A percentile compares a stretch with the other conserved stretches of the same genome.
Evolutionary conservation across 1,140 invertebrate species (phyloP).

Genomic region (Hyles vespertilio): DNA sequence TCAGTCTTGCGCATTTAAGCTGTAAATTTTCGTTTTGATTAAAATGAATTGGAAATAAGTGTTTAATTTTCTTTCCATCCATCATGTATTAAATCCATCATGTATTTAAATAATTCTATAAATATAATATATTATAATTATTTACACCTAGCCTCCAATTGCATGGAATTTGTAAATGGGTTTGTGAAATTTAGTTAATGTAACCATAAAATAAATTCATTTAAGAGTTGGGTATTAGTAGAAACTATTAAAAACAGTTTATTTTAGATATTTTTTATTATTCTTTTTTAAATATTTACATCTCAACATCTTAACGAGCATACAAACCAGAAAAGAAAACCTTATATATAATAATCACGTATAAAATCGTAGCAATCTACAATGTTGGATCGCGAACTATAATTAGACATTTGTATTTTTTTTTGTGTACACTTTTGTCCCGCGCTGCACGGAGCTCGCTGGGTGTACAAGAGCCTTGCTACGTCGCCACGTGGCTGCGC

Average conservation of each 20-base stretch:
- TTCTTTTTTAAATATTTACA: constrained; percentile 60
- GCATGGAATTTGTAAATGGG: no score
- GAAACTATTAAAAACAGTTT: neutral
- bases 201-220: constrained; percentile 1
- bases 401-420: constrained; percentile 8
- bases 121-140: no score
- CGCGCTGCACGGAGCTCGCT: neutral
- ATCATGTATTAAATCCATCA: no score
- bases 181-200: constrained; percentile 6
- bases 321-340: constrained; percentile 45
- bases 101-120: no score
- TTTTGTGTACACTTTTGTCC: neutral
- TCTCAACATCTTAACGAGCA: constrained; percentile 43
- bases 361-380: constrained; percentile 47
- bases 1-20: constrained; percentile 26
- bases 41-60: constrained; percentile 21
- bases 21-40: constrained; percentile 30
- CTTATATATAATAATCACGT: constrained; percentile 63
- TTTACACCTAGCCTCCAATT: no score
- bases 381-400: constrained; percentile 20
- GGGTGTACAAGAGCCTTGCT: no score
- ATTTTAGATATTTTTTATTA: constrained; percentile 60
- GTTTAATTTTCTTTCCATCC: constrained; percentile 7
- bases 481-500: no score
- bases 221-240: no score